Evolutionary conservation across 35 echinoderm and acorn worm genomes (phyloP), one percentile per base, ranked within the genome.

Genomic region (Heliocidaris tuberculata): DNA sequence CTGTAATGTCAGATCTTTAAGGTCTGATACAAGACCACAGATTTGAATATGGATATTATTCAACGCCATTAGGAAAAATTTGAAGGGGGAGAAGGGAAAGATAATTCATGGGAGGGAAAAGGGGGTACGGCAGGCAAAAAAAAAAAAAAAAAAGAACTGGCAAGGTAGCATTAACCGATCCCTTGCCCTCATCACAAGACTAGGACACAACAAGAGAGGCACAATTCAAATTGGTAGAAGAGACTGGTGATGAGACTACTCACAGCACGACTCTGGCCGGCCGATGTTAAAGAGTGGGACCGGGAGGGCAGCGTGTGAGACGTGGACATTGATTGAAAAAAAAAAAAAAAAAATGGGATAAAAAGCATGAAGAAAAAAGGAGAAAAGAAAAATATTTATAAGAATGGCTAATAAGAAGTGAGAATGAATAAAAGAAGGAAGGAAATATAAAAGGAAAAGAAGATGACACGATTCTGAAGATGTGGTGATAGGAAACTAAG

Each of bases 191-290:
- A 32, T 93, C 31, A 93, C 91, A 93, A 59, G 24, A 93, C n/a
- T 48, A 48, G 91, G 47, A 52, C 91, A 93, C 91, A 59, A 93
- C 91, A 93, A 78, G 91, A 93, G 91, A 93, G 87, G 87, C 91
- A 93, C 91, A 48, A 93, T 93, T 93, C 91, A 49, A 93, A 89
- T 89, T 89, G 31, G 87, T 42, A 89, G 91, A 93, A 93, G 91
- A 59, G 50, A 93, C 29, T 31, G 50, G 47, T 93, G 91, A 52
- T 59, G n/a, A 52, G 29, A 59, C 49, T 93, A 93, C 91, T 93
- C 91, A 93, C 91, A 93, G 91, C 91, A 93, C 91, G 91, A 93
- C 91, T 93, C 91, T 93, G 91, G 91, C n/a, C n/a, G n/a, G n/a
- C 91, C 91, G 91, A 93, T 93, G 91, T 49, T 93, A 93, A 93